Evolutionary conservation across 1,140 invertebrate species (phyloP).

Genomic region (Zelostemma sp.): DNA sequence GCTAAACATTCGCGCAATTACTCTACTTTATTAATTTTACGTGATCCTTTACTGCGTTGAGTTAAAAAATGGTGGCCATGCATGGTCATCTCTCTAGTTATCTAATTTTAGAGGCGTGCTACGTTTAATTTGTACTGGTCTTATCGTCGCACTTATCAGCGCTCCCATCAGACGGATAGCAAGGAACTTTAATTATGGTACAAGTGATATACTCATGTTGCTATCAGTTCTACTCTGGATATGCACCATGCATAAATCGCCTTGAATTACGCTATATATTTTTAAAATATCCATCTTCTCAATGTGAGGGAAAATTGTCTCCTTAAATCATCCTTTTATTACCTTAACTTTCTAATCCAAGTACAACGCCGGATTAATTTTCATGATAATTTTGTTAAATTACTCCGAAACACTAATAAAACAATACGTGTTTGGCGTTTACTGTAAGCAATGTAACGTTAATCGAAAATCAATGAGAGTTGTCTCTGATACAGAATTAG

Average conservation of each 20-base stretch:
- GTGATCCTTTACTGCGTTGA: too few relatives aligned
- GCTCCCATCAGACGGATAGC: slow-evolving; percentile 40
- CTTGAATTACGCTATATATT: slow-evolving; percentile 10
- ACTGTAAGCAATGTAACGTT: too few relatives aligned
- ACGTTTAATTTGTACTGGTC: slow-evolving; percentile 50
- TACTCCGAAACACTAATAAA: too few relatives aligned
- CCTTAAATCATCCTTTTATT: not conserved
- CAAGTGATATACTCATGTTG: slow-evolving; percentile 26
- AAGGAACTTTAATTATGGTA: slow-evolving; percentile 55
- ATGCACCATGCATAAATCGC: slow-evolving; percentile 15
- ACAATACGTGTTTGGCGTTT: too few relatives aligned
- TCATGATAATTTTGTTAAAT: too few relatives aligned
- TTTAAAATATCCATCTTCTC: slow-evolving; percentile 3
- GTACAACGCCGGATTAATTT: not conserved
- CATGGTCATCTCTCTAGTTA: slow-evolving; percentile 6
- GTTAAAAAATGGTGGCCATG: slow-evolving; percentile 2
- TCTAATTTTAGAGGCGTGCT: slow-evolving; percentile 16
- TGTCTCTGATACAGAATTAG: too few relatives aligned
- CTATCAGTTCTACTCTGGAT: slow-evolving; percentile 16
- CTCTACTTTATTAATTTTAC: not conserved
- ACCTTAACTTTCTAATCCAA: not conserved
- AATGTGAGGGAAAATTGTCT: not conserved
- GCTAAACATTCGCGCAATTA: not conserved
- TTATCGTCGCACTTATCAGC: slow-evolving; percentile 50
- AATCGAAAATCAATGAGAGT: too few relatives aligned